These are phyloP conservation scores for Dysmachus trigonus DNA, from an alignment of 2,888 invertebrate genomes.

Conservation along the genomic window DNA sequence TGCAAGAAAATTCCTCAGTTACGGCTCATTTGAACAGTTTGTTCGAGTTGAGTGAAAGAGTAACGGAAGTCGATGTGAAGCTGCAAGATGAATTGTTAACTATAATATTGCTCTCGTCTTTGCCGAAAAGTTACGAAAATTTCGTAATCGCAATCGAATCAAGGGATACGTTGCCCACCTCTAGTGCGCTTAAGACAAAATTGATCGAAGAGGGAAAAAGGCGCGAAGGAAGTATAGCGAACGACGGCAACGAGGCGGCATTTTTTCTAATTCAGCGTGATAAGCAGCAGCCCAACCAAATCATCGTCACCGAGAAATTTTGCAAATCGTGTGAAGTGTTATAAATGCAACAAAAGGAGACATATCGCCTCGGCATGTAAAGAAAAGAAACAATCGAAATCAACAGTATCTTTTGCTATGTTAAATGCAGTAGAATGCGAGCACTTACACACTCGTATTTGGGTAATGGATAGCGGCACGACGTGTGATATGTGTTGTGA, in stretches of 20 bases:
- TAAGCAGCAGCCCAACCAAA: not conserved
- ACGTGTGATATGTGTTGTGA: not conserved
- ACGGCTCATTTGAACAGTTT: slow-evolving; percentile 48
- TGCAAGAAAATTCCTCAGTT: slow-evolving; percentile 40
- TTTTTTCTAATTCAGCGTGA: not conserved
- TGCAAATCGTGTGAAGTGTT: slow-evolving; percentile 19
- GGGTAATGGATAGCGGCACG: not conserved
- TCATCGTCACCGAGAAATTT: not conserved
- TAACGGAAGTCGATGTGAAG: slow-evolving; percentile 44
- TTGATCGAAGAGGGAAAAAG: slow-evolving; percentile 45
- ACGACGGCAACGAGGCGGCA: not conserved
- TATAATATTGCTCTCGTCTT: slow-evolving; percentile 49
- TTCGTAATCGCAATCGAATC: slow-evolving; percentile 50
- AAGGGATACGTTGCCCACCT: slow-evolving; percentile 45
- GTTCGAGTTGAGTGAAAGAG: slow-evolving; percentile 40
- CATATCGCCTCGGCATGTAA: not conserved
- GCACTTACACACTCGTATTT: not conserved
- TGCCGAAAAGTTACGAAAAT: slow-evolving; percentile 48
- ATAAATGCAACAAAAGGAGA: slow-evolving; percentile 39
- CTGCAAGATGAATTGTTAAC: slow-evolving; percentile 44
- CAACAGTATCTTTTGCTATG: not conserved
- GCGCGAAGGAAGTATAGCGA: not conserved
- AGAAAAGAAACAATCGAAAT: not conserved
- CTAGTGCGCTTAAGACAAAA: slow-evolving; percentile 39
- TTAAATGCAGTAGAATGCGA: not conserved